Evolutionary conservation across 2,113 vertebrate species (phyloP).

Genomic region (Tragelaphus strepsiceros): DNA sequence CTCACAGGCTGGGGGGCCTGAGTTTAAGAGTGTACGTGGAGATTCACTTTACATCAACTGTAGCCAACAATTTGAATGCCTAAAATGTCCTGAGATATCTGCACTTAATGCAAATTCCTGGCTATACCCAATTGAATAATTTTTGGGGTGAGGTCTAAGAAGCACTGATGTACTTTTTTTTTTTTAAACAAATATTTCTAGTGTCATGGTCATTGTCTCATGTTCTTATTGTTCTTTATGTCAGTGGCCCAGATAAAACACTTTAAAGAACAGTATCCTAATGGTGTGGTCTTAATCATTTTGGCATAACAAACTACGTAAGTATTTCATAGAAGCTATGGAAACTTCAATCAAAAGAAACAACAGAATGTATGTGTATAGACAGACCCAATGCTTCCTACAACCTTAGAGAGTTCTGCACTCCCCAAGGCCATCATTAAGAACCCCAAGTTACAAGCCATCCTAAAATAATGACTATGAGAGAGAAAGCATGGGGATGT

Average conservation of each 20-base stretch:
- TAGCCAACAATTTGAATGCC: neutral
- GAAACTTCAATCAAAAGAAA: neutral
- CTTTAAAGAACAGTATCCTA: neutral
- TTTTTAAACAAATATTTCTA: neutral
- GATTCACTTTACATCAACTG: neutral
- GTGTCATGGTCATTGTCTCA: neutral
- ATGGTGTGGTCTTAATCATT: neutral
- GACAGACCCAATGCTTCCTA: neutral
- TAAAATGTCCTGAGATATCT: neutral
- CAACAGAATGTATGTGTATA: neutral
- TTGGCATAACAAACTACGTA: neutral
- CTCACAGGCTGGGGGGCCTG: neutral
- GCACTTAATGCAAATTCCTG: neutral
- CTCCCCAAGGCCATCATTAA: neutral
- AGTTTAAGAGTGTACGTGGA: neutral
- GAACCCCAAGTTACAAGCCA: neutral
- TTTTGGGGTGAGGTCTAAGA: neutral
- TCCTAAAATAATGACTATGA: neutral
- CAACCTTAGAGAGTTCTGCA: neutral
- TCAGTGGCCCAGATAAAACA: neutral
- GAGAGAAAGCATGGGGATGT: neutral
- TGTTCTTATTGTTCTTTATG: neutral
- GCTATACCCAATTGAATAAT: neutral
- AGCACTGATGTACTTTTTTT: neutral
- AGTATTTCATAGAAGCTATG: neutral